Percentiles rank a stretch among this genome's conserved stretches.
Conservation (phyloP, 2,888 invertebrate species). For the Drosophila seclusa region DNA sequence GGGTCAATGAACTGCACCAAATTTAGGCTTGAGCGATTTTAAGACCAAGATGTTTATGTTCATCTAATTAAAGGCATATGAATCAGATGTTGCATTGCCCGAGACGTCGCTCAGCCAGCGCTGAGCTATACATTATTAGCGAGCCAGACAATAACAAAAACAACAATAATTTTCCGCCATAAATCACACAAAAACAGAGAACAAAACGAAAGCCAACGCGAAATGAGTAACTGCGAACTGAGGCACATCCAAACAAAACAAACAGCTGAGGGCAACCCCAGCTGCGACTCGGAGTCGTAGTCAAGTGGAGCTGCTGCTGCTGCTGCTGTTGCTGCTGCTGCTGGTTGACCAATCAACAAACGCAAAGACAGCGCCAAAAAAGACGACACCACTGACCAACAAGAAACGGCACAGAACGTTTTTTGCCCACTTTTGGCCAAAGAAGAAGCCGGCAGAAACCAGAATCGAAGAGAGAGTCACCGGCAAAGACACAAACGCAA, state of each 20-base stretch:
- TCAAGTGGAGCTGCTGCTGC: conserved; percentile 22
- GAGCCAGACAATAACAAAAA: conserved; percentile 42
- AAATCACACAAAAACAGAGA: conserved; percentile 68
- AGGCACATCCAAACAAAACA: conserved; percentile 29
- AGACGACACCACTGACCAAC: conserved; percentile 38
- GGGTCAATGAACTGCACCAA: conserved; percentile 51
- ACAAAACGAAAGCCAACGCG: conserved; percentile 62
- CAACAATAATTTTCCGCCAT: conserved; percentile 65
- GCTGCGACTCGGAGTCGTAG: conserved; percentile 9
- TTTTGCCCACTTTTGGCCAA: conserved; percentile 61
- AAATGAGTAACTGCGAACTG: conserved; percentile 58
- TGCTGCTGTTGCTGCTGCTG: conserved; percentile 7
- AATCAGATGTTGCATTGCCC: conserved; percentile 71
- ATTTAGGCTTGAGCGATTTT: conserved; percentile 36
- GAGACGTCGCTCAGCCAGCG: conserved; percentile 11
- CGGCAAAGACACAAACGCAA: conserved; percentile 47
- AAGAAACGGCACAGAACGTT: conserved; percentile 46
- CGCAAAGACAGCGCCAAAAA: conserved; percentile 67
- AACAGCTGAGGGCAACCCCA: conserved; percentile 71
- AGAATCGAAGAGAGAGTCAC: conserved; percentile 49
- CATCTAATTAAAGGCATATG: conserved; percentile 63
- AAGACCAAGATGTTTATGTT: conserved; percentile 28
- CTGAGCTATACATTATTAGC: conserved; percentile 25
- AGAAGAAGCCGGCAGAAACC: conserved; percentile 60
- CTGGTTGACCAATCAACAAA: conserved; percentile 57